phyloP scores from a whole-genome alignment of 2,888 invertebrate genomes.

The Sympetrum striolatum region DNA sequence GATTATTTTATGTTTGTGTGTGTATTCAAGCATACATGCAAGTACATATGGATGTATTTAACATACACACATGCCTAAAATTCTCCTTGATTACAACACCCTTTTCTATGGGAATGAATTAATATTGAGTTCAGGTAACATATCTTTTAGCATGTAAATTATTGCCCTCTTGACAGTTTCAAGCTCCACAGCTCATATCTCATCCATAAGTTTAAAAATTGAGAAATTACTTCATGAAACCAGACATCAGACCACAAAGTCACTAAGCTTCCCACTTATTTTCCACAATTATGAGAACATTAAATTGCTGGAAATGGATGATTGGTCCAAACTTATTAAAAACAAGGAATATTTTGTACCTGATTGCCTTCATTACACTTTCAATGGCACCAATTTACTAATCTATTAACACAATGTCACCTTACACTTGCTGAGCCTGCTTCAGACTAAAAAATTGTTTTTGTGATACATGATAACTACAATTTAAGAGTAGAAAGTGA shows the following conservation, averaged over 20 bases:
- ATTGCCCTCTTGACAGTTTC: conserved; percentile 15
- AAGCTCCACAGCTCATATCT: neutral
- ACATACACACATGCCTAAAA: neutral
- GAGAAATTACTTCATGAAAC: neutral
- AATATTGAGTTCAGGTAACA: neutral
- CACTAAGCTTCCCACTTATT: neutral
- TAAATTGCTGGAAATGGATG: conserved; percentile 19
- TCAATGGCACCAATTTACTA: neutral
- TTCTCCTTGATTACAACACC: neutral
- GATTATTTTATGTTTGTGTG: too few relatives aligned
- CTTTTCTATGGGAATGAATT: neutral
- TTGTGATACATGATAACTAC: neutral
- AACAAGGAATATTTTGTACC: neutral
- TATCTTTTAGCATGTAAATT: neutral
- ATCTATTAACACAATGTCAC: neutral
- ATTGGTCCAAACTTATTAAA: neutral
- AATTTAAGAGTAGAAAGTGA: conserved; percentile 85
- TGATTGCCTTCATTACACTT: neutral
- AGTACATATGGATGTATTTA: too few relatives aligned
- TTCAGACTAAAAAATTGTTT: neutral
- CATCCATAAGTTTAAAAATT: neutral
- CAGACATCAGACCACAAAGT: neutral
- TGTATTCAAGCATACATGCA: too few relatives aligned
- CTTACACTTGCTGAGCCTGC: neutral
- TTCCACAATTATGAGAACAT: neutral